Percentiles rank a stretch among this genome's conserved stretches.
phyloP scores from a whole-genome alignment of 2,888 invertebrate species.

The Drosophila tanythrix region DNA sequence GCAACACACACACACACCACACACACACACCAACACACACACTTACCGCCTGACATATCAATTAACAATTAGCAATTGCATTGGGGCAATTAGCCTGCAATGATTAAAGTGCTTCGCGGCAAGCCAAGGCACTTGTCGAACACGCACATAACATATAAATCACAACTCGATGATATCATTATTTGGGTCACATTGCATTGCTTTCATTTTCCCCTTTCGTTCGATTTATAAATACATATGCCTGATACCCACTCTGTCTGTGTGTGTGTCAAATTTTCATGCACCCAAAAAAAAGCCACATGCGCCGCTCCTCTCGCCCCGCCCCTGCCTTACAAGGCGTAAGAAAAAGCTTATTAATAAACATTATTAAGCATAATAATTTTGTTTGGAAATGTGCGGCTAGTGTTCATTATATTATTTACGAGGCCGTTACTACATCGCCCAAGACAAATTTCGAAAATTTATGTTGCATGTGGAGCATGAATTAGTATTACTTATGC shows the following conservation, averaged over 20 bases:
- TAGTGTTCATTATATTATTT: slow-evolving; percentile 63
- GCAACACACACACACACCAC: slow-evolving; percentile 5
- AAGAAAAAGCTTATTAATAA: slow-evolving; percentile 64
- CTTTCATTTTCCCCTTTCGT: slow-evolving; percentile 41
- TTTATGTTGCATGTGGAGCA: slow-evolving; percentile 50
- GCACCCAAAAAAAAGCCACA: slow-evolving; percentile 26
- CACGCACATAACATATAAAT: slow-evolving; percentile 59
- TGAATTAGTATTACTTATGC: slow-evolving; percentile 32
- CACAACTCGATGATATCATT: slow-evolving; percentile 61
- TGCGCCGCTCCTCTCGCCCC: background rate
- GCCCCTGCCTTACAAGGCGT: slow-evolving; percentile 11
- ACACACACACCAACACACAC: background rate
- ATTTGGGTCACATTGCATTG: slow-evolving; percentile 65
- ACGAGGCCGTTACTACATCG: slow-evolving; percentile 60
- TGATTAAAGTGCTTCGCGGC: slow-evolving; percentile 33
- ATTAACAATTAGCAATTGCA: slow-evolving; percentile 72
- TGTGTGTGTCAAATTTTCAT: slow-evolving; percentile 42
- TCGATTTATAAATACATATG: slow-evolving; percentile 18
- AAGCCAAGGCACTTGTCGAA: slow-evolving; percentile 41
- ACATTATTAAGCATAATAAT: slow-evolving; percentile 71
- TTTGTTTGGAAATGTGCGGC: slow-evolving; percentile 64
- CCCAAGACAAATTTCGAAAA: slow-evolving; percentile 59
- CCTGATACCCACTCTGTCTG: slow-evolving; percentile 12
- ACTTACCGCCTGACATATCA: slow-evolving; percentile 53
- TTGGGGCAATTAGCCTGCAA: slow-evolving; percentile 59